Evolutionary conservation across 2,888 invertebrate species (phyloP), one percentile per base, ranked within the genome.

Genomic region (Augiades crinisus): DNA sequence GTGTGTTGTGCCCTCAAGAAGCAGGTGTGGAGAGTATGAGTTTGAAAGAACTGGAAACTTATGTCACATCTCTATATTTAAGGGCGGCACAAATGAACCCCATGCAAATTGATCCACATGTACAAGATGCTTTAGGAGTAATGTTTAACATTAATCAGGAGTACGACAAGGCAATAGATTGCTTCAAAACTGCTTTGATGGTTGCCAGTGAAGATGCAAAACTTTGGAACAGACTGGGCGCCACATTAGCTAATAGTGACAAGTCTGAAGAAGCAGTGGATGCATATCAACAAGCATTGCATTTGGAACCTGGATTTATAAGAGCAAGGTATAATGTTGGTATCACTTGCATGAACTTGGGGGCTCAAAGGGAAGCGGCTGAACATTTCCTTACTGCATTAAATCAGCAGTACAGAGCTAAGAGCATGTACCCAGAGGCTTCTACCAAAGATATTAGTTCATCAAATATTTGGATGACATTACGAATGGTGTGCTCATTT

Each of bases 281-380:
- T 60, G 99, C 99, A 0, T 99, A 99, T 78, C 95, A 97, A 72
- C 93, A 93, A 68, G 98, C 99, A 27, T 89, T 99, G 44, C 93
- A 95, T 71, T 88, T 99, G 43, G 95, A 96, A 56, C 99, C 99
- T 4, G 99, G 99, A 1, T 99, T 97, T 79, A 97, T 99, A 58
- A 92, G 99, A 54, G 98, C 99, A 5, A 92, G 99, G 55, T 99
- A 98, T 78, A 99, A 99, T 89, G 95, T 99, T 53, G 99, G 99
- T 17, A 98, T 99, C 49, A 97, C 98, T 54, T 99, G 99, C 75
- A 96, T 99, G 85, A 99, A 99, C 83, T 91, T 99, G 37, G 95
- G 95, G 63, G 97, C 98, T 36, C 95, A 99, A 73, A 98, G 94
- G 70, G 96, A 99, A 87, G 98, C 99, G 4, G 96, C 96, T 8